Evolutionary conservation across 2,888 invertebrate species (phyloP).

Genomic region (Anorthoa munda): DNA sequence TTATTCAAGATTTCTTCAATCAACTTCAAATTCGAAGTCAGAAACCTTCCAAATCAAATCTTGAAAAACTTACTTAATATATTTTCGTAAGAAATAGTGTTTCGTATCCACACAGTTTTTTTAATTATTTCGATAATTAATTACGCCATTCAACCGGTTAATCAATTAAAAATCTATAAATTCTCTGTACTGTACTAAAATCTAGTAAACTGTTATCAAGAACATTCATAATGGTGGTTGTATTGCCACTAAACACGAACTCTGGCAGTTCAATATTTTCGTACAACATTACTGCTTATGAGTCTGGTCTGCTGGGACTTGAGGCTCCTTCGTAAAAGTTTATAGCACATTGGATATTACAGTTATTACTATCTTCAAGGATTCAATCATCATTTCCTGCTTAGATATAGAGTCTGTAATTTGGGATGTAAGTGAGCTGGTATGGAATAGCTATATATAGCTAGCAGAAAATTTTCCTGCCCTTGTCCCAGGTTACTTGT

Average conservation of each 20-base stretch:
- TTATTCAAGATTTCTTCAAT: too few relatives aligned
- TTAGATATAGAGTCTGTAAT: background rate
- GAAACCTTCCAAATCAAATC: too few relatives aligned
- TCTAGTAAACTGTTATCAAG: background rate
- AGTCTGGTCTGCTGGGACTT: background rate
- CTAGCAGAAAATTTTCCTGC: too few relatives aligned
- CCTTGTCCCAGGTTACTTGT: too few relatives aligned
- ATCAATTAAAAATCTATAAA: background rate
- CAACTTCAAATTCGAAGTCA: too few relatives aligned
- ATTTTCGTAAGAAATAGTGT: too few relatives aligned
- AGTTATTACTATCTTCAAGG: constrained; percentile 6
- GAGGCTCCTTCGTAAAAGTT: constrained; percentile 12
- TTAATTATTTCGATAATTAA: too few relatives aligned
- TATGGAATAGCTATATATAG: background rate
- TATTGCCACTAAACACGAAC: background rate
- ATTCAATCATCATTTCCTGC: background rate
- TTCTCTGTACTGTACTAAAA: background rate
- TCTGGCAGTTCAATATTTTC: background rate
- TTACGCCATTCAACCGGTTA: too few relatives aligned
- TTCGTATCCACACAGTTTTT: too few relatives aligned
- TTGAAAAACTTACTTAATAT: too few relatives aligned
- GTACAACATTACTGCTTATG: background rate
- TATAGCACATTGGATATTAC: background rate
- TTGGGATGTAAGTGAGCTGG: background rate
- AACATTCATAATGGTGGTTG: background rate